Conservation (phyloP, 2,113 vertebrate genomes). For the Pionites leucogaster region DNA sequence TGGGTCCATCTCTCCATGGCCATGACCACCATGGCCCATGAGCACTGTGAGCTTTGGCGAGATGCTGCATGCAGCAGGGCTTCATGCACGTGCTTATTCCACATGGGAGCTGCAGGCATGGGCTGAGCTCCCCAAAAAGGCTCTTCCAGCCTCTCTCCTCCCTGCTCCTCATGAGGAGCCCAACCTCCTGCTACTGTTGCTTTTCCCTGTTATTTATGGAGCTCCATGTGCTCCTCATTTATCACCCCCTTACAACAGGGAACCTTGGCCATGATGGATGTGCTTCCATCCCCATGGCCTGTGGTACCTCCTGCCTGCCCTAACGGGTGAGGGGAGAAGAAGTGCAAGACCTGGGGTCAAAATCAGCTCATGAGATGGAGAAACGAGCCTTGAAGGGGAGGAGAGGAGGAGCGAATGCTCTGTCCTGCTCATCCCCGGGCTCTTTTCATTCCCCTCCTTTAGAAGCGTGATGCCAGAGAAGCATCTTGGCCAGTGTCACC, state of each 20-base stretch:
- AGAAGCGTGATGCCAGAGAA: not conserved
- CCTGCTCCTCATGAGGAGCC: not conserved
- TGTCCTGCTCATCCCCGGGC: accelerated
- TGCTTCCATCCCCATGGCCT: not conserved
- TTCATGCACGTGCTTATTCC: accelerated
- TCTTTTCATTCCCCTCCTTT: not conserved
- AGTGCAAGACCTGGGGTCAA: accelerated
- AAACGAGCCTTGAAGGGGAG: not conserved
- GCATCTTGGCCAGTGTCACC: not conserved
- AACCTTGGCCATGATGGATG: not conserved
- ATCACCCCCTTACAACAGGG: not conserved
- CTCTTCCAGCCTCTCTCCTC: not conserved
- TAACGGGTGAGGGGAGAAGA: accelerated
- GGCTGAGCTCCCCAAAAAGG: not conserved
- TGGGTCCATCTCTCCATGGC: not conserved
- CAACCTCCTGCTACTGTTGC: not conserved
- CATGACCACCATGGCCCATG: not conserved
- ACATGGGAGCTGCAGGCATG: accelerated
- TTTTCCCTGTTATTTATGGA: not conserved
- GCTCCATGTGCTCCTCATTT: not conserved
- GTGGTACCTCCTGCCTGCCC: not conserved
- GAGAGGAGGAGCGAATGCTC: not conserved
- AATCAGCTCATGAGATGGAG: not conserved
- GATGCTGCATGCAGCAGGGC: not conserved
- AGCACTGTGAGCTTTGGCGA: accelerated